A percentile compares a stretch with the other conserved stretches of the same genome.
Evolutionary conservation across 2,888 invertebrate genomes (phyloP).

Genomic region (Tenthredo notha): DNA sequence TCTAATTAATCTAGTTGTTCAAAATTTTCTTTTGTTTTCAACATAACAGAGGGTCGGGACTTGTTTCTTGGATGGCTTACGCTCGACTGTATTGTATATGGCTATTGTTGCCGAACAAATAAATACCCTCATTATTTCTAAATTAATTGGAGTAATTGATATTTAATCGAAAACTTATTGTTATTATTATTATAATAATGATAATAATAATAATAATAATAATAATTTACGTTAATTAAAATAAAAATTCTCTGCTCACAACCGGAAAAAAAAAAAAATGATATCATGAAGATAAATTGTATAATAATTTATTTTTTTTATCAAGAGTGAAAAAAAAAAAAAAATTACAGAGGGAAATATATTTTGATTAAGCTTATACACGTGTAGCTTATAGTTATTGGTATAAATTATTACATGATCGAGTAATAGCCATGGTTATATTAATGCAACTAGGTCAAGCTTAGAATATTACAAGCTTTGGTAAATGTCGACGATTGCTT

Average conservation of each 20-base stretch:
- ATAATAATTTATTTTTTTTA: no score
- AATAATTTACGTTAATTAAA: not conserved
- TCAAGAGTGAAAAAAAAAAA: no score
- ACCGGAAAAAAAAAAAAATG: no score
- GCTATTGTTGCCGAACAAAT: constrained; percentile 25
- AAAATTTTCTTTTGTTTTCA: not conserved
- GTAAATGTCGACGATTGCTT: constrained; percentile 28
- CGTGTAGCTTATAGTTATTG: not conserved
- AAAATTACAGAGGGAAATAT: not conserved
- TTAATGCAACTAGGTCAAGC: constrained; percentile 38
- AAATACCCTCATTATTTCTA: constrained; percentile 10
- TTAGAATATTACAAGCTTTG: constrained; percentile 20
- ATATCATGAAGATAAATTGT: no score
- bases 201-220: not conserved
- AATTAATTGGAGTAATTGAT: constrained; percentile 12
- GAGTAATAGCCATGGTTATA: not conserved
- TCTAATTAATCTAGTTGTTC: not conserved
- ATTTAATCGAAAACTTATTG: not conserved
- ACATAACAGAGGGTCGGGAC: not conserved
- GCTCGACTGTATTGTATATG: not conserved
- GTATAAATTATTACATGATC: not conserved
- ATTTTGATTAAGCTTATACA: not conserved
- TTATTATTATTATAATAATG: not conserved
- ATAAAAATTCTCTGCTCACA: no score
- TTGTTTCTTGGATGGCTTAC: not conserved